Base-by-base conservation (phyloP, 2,113 vertebrate species). In the Cryptoleucopteryx plumbea region DNA sequence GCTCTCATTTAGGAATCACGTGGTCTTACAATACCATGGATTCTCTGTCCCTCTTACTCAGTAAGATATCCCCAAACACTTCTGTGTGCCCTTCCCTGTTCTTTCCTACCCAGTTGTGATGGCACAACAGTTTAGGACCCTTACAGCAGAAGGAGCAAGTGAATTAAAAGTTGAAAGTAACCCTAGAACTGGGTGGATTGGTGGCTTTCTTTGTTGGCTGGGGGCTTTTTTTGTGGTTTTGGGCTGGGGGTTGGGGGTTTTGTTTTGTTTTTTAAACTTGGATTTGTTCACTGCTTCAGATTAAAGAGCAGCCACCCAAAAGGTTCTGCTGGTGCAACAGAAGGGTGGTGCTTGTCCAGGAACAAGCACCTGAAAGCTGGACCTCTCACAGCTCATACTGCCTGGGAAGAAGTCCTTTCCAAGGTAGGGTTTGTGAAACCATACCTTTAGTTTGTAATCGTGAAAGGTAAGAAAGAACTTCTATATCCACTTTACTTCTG, bases 381-480 rank as follows among this genome's bases (percentile, higher is more conserved):
- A 81, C 36, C 29, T 86, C 31, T 22, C 32, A 17, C 0, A 3
- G 59, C 18, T 55, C 63, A 29, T 10, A 2, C 10, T 72, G 79
- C 9, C 2, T 0, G 4, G 6, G 18, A 67, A 38, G 23, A 67
- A 42, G n/a, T 27, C 13, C 16, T 11, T 55, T 53, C 53, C 67
- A 53, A 45, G 10, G 25, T 3, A 70, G 14, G 13, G 6, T 48
- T 80, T 73, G 71, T 36, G 78, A 88, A 77, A 29, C 36, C 11
- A 5, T 5, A 15, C 11, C 20, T 85, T 71, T 17, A 55, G 11
- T 6, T 34, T 40, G 9, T 6, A 82, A 56, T 36, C 0, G 0
- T 9, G 34, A 63, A 65, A 14, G 47, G 2, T 18, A 50, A 52
- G 16, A 72, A 80, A 18, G 6, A 80, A 55, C 18, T 58, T 65